Conservation (phyloP, 2,888 invertebrate species). For the Polymixis lichenea region DNA sequence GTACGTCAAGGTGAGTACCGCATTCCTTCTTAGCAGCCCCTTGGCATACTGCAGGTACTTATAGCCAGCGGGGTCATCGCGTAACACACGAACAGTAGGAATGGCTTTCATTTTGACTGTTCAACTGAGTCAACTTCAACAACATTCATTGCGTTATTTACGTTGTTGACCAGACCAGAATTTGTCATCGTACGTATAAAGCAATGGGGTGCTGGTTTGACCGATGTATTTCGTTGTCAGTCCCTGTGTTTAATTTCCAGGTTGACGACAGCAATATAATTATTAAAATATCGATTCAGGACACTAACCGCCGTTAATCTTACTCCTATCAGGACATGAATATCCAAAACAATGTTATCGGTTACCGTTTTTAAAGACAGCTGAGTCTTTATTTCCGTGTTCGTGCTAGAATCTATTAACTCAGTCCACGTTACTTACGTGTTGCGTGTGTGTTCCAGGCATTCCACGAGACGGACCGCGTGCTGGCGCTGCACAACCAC, state of each 20-base stretch:
- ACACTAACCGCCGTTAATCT: not conserved
- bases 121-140: too few species aligned
- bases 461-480: slow-evolving; percentile 97
- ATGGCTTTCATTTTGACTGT: too few species aligned
- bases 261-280: not conserved
- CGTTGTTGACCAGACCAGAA: too few species aligned
- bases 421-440: not conserved
- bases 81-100: too few species aligned
- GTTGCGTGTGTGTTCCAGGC: slow-evolving; percentile 83
- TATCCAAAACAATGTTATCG: not conserved
- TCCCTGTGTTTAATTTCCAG: not conserved
- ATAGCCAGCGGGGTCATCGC: not conserved
- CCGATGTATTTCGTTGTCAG: not conserved
- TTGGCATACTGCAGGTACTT: not conserved
- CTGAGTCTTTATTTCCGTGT: not conserved
- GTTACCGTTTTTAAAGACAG: not conserved
- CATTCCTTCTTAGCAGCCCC: not conserved
- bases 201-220: too few species aligned
- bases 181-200: too few species aligned
- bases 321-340: not conserved
- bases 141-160: too few species aligned
- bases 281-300: not conserved
- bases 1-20: slow-evolving; percentile 92
- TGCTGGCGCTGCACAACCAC: slow-evolving; percentile 97
- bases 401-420: not conserved